Percentiles rank a stretch among this genome's conserved stretches.
Evolutionary conservation across 2,888 invertebrate species (phyloP).

Genomic region (Endotricha flammealis): DNA sequence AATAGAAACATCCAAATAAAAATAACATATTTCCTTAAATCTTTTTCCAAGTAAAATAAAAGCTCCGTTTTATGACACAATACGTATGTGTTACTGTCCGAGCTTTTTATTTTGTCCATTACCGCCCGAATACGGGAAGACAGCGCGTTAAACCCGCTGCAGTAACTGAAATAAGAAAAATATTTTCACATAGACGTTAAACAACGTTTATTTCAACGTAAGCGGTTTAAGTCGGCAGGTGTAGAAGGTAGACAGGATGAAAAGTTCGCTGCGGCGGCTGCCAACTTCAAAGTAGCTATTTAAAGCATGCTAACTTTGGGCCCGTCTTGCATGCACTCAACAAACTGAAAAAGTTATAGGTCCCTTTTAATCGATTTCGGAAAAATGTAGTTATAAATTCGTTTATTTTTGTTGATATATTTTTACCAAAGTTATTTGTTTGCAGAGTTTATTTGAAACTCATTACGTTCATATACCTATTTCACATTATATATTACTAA

Average conservation of each 20-base stretch:
- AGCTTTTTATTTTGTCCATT: conserved; percentile 46
- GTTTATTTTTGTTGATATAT: too few relatives aligned
- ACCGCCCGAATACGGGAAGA: conserved; percentile 37
- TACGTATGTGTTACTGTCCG: conserved; percentile 29
- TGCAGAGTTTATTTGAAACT: too few relatives aligned
- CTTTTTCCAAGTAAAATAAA: not conserved
- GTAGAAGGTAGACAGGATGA: conserved; percentile 52
- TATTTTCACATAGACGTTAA: conserved; percentile 39
- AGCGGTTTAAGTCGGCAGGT: conserved; percentile 47
- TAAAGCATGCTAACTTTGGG: too few relatives aligned
- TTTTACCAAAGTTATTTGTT: too few relatives aligned
- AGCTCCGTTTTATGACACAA: conserved; percentile 6
- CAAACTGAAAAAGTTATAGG: too few relatives aligned
- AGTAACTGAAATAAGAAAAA: conserved; percentile 41
- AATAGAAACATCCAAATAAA: not conserved
- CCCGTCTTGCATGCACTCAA: too few relatives aligned
- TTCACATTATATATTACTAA: too few relatives aligned
- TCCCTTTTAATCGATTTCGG: too few relatives aligned
- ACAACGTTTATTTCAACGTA: conserved; percentile 47
- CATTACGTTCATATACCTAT: too few relatives aligned
- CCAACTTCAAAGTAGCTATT: not conserved
- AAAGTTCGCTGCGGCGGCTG: conserved; percentile 20
- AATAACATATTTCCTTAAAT: not conserved
- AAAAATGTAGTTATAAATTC: too few relatives aligned
- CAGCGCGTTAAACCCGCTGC: conserved; percentile 34